Base-by-base conservation (phyloP, 1,140 invertebrate genomes). In the Aradophagus sp. region DNA sequence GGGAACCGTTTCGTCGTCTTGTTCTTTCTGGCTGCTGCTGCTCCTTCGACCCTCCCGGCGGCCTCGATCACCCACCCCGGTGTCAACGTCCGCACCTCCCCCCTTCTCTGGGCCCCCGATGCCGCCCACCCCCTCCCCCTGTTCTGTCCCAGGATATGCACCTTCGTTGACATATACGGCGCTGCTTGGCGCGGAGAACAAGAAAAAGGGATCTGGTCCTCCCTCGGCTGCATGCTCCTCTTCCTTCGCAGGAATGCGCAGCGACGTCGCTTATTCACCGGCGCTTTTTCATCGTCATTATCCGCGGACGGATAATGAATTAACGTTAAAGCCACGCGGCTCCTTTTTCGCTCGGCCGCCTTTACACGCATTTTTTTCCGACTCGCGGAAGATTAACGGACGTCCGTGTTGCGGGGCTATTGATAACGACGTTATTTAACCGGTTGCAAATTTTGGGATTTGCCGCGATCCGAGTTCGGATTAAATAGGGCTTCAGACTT, bases 11-110 rank as follows among this genome's bases (percentile, higher is more conserved):
- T 26, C 29, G 29, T 14, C 10, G 44, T 35, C 35, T 73, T 12
- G 56, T 52, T 70, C 63, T 52, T 70, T 59, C 62, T 66, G 63
- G 42, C 50, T 26, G 50, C 61, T 19, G 34, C 55, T 66, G 59
- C 41, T 67, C 35, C 42, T 58, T 58, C 55, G 56, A 44, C 32
- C 52, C 20, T 38, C 35, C 26, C 35, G 35, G 47, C 58, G 13
- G 36, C 68, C 75, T 65, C 56, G 48, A 53, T 66, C 56, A 73
- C 75, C 77, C 69, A 72, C 67, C 73, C 59, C 70, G 79, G 77
- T 80, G 80, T 81, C 77, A 80, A 80, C 76, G 78, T 79, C 79
- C 77, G 74, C 69, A 68, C 20, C 8, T 23, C 20, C 8, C 4
- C 20, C 8, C 8, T 8, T 8, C 20, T 23, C 8, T 8, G 20